A percentile compares a stretch with the other conserved stretches of the same genome.
Evolutionary conservation across 2,797 vertebrate genomes (phyloP).

Genomic region (Ctenosaura bakeri): DNA sequence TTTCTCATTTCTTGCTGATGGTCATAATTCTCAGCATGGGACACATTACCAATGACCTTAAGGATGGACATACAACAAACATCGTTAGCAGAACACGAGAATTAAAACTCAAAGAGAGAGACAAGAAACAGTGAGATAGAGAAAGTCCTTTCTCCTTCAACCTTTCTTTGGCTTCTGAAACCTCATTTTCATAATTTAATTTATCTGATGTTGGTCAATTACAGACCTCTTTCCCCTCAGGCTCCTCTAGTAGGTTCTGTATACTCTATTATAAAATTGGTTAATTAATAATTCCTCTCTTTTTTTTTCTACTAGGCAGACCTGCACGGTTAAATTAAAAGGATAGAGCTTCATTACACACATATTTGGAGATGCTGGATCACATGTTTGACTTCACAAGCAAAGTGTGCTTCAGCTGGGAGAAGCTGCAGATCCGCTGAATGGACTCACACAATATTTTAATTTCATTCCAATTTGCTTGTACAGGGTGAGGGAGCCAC

Average conservation of each 20-base stretch:
- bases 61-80: slow-evolving; percentile 72
- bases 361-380: slow-evolving; percentile 28
- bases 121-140: slow-evolving; percentile 22
- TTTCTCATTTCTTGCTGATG: slow-evolving; percentile 81
- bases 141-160: slow-evolving; percentile 38
- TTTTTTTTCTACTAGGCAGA: slow-evolving; percentile 67
- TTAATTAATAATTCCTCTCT: slow-evolving; percentile 76
- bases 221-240: slow-evolving; percentile 60
- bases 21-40: slow-evolving; percentile 79
- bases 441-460: neutral
- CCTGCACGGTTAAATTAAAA: slow-evolving; percentile 57
- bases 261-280: slow-evolving; percentile 69
- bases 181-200: slow-evolving; percentile 72
- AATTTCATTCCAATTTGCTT: neutral
- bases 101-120: slow-evolving; percentile 21
- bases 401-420: neutral
- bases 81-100: slow-evolving; percentile 64
- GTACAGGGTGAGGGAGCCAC: neutral
- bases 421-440: neutral
- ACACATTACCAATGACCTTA: slow-evolving; percentile 77
- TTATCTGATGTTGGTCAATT: slow-evolving; percentile 66
- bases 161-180: slow-evolving; percentile 52
- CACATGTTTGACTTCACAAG: slow-evolving; percentile 11
- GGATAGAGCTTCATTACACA: slow-evolving; percentile 15
- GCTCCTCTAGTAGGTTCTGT: slow-evolving; percentile 52